A percentile compares a stretch with the other conserved stretches of the same genome.
phyloP scores from a whole-genome alignment of 2,797 vertebrate genomes.

The Xiphorhynchus erythropygius region DNA sequence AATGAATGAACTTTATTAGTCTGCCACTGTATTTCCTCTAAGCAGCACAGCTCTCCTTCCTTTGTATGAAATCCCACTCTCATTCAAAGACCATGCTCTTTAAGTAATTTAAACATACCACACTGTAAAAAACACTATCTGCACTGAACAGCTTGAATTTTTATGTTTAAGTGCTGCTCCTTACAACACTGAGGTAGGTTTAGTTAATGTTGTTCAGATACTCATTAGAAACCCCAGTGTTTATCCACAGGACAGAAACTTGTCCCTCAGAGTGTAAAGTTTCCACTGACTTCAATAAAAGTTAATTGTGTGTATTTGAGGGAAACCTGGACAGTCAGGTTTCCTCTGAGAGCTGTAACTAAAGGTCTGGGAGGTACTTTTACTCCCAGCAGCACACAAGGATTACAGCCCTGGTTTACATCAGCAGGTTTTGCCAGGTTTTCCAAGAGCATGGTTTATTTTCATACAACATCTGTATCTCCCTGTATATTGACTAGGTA shows the following conservation, averaged over 20 bases:
- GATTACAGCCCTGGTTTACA: background rate
- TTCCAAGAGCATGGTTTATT: background rate
- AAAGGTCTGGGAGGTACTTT: background rate
- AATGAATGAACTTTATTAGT: background rate
- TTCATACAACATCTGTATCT: background rate
- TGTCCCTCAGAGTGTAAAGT: background rate
- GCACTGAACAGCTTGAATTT: background rate
- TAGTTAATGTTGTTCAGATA: background rate
- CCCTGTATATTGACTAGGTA: too few relatives aligned
- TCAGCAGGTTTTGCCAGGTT: background rate
- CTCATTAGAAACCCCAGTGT: background rate
- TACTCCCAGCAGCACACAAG: background rate
- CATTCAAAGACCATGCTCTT: background rate
- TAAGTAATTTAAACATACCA: background rate
- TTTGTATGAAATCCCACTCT: background rate
- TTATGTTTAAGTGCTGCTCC: background rate
- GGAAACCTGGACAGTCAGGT: background rate
- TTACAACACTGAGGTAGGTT: background rate
- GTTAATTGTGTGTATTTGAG: background rate
- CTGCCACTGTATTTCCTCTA: background rate
- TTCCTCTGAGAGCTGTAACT: background rate
- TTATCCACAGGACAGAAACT: background rate
- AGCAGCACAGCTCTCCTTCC: background rate
- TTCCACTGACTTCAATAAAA: background rate
- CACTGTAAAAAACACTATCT: accelerated